Conservation (phyloP, 2,797 vertebrate genomes). For the Tolypeutes matacus region DNA sequence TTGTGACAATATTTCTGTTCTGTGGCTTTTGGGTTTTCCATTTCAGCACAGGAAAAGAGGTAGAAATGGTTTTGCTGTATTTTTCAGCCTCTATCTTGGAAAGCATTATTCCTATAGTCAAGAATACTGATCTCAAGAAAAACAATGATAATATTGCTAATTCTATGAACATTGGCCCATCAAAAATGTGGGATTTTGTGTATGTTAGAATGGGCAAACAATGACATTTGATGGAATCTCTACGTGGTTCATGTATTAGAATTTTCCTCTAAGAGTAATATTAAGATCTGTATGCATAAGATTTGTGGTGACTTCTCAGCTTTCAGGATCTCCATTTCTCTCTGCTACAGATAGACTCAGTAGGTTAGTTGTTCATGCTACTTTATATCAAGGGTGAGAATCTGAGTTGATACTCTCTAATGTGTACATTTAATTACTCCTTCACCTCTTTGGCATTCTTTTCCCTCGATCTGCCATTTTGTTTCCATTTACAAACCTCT, state of each 20-base stretch:
- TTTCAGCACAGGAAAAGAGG: slow-evolving; percentile 13
- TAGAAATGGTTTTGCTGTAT: slow-evolving; percentile 35
- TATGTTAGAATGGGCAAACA: not conserved
- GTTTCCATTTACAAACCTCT: not conserved
- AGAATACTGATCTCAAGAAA: not conserved
- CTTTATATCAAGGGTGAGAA: not conserved
- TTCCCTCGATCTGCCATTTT: not conserved
- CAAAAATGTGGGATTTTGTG: not conserved
- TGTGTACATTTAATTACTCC: not conserved
- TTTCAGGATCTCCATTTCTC: not conserved
- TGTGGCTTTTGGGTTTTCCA: slow-evolving; percentile 46
- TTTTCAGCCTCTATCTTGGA: slow-evolving; percentile 18
- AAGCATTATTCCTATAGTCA: not conserved
- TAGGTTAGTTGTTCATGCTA: not conserved
- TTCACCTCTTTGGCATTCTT: not conserved
- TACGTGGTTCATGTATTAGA: not conserved
- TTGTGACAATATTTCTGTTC: not conserved
- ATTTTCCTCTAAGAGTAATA: not conserved
- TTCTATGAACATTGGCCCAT: not conserved
- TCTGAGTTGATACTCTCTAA: not conserved
- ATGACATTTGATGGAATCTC: not conserved
- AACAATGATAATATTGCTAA: not conserved
- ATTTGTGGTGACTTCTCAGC: not conserved
- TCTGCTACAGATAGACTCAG: not conserved
- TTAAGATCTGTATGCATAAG: not conserved